These are phyloP conservation scores for Fulica atra DNA, from an alignment of 2,113 vertebrate genomes.

Conservation along the genomic window DNA sequence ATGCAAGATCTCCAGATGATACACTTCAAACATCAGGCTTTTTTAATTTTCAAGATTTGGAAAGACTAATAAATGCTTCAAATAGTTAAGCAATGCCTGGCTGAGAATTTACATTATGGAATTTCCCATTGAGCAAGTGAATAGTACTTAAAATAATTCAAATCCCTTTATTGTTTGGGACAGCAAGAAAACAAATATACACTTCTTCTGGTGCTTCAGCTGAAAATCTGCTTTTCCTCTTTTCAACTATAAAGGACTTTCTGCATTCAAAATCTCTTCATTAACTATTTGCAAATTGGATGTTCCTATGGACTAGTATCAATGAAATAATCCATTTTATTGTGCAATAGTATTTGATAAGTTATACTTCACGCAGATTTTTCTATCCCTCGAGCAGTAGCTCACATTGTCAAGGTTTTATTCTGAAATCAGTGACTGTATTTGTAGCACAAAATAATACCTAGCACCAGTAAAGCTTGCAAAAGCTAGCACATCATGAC, in stretches of 20 bases:
- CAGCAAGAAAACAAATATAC: background rate
- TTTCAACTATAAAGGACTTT: background rate
- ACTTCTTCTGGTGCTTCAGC: background rate
- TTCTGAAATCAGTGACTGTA: background rate
- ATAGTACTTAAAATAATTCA: background rate
- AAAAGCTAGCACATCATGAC: background rate
- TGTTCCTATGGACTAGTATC: background rate
- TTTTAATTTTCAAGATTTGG: background rate
- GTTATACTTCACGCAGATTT: conserved; percentile 13
- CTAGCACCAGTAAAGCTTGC: background rate
- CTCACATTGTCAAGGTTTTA: background rate
- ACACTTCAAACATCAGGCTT: background rate
- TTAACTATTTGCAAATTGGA: conserved; percentile 26
- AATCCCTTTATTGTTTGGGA: background rate
- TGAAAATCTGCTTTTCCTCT: background rate
- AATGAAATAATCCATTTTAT: conserved; percentile 50
- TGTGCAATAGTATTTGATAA: conserved; percentile 39
- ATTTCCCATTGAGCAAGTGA: background rate
- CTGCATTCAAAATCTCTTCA: background rate
- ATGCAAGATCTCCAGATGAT: background rate
- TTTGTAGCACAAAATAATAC: background rate
- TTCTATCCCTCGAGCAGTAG: background rate
- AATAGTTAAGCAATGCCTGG: background rate
- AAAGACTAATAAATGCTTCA: background rate
- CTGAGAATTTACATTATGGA: background rate